These are phyloP conservation scores for Mechanitis mazaeus DNA, from an alignment of 2,888 invertebrate genomes.

Conservation along the genomic window DNA sequence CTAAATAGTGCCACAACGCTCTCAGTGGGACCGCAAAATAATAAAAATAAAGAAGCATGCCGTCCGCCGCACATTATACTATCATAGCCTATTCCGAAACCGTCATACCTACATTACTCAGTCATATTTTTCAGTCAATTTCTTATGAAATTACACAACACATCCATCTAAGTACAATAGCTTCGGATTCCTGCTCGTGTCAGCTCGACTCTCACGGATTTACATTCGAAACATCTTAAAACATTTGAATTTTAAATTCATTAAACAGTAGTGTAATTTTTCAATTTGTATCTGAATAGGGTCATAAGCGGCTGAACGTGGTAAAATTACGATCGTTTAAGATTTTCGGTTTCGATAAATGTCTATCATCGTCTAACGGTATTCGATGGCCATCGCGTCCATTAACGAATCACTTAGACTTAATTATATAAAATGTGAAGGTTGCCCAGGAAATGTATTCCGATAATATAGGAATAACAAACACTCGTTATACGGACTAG, in stretches of 20 bases:
- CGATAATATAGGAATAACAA: conserved; percentile 35
- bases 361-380: conserved; percentile 41
- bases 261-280: conserved; percentile 41
- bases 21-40: conserved; percentile 41
- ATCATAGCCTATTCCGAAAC: conserved; percentile 71
- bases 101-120: conserved; percentile 73
- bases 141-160: conserved; percentile 70
- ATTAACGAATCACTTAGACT: conserved; percentile 51
- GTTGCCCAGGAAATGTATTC: conserved; percentile 37
- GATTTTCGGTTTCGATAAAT: conserved; percentile 41
- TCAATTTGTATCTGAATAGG: conserved; percentile 42
- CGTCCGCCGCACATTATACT: conserved; percentile 69
- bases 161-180: conserved; percentile 66
- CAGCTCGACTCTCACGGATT: conserved; percentile 27
- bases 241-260: conserved; percentile 24
- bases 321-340: conserved; percentile 45
- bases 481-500: conserved; percentile 26
- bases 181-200: conserved; percentile 48
- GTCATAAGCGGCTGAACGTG: conserved; percentile 40
- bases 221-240: background rate
- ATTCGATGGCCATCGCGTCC: conserved; percentile 39
- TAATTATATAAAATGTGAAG: conserved; percentile 49
- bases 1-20: conserved; percentile 38
- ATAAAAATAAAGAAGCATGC: conserved; percentile 62
- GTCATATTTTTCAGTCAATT: conserved; percentile 75